Base-by-base conservation (phyloP, 2,888 invertebrate species). In the Electrophaes corylata region DNA sequence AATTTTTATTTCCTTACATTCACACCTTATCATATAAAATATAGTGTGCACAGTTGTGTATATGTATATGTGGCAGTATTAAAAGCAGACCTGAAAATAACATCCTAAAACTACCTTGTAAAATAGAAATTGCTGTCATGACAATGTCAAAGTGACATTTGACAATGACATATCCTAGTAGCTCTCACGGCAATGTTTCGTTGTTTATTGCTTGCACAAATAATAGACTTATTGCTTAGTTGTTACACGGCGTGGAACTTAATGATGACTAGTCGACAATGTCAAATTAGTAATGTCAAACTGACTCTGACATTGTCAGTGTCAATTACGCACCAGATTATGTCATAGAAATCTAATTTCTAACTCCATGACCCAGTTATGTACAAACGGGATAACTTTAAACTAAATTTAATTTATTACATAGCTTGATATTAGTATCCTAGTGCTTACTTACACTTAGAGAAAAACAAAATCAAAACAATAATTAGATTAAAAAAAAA, bases 361-460 rank as follows among this genome's bases (percentile, higher is more conserved):
- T 60, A 54, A 57, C 26, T 57, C 44, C 57, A 47, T 59, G 49
- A 60, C 53, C 67, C 62, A 33, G 60, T 57, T 64, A 65, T 67
- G 23, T 65, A 65, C 65, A 66, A 54, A 58, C 62, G 47, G 58
- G 55, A 49, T 49, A 55, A 54, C 54, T 50, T 66, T 58, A 29
- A 29, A 40, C 54, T 56, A 46, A 60, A 29, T 40, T 33, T 47
- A 16, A 45, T 40, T 41, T 53, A 54, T 37, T 46, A 51, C 44
- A 52, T 47, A 52, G 41, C 35, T 50, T 48, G 57, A 51, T 60
- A 55, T 63, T 64, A 58, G 56, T 57, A 60, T 60, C n/a, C 60
- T 67, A 65, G 62, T 50, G 63, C 61, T 37, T 50, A 62, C 61
- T 37, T 63, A 64, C 49, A 57, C 57, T 64, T 64, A 66, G 47